phyloP scores from a whole-genome alignment of 1,140 invertebrate species.

The Drosophila nannoptera region DNA sequence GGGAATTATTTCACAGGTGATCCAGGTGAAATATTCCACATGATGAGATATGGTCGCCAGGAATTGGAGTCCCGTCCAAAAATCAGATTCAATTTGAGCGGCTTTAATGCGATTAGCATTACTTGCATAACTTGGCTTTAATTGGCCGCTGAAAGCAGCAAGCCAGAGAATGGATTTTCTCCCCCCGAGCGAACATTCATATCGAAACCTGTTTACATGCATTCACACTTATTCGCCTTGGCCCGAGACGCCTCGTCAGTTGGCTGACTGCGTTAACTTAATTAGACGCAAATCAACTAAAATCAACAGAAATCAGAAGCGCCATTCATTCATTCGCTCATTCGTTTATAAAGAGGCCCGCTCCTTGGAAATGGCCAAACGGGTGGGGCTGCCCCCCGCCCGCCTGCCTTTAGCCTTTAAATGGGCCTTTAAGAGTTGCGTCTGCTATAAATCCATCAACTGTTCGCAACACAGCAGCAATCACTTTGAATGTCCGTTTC shows the following conservation, averaged over 20 bases:
- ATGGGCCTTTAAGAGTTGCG: conserved; percentile 18
- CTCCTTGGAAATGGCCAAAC: neutral
- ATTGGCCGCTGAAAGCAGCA: too few relatives aligned
- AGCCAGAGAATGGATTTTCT: neutral
- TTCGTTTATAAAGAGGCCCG: neutral
- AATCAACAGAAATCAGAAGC: conserved; percentile 50
- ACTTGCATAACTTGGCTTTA: too few relatives aligned
- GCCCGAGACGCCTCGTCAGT: neutral
- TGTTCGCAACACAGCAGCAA: conserved; percentile 46
- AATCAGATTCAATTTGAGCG: too few relatives aligned
- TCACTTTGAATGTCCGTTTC: conserved; percentile 59
- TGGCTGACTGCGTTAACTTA: conserved; percentile 52
- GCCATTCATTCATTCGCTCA: conserved; percentile 57
- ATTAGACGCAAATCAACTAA: conserved; percentile 65
- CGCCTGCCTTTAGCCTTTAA: conserved; percentile 10
- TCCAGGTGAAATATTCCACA: too few relatives aligned
- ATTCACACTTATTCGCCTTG: conserved; percentile 1
- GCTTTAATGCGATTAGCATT: too few relatives aligned
- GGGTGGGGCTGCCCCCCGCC: neutral
- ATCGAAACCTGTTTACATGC: neutral
- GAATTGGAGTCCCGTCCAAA: too few relatives aligned
- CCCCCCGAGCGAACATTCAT: too few relatives aligned
- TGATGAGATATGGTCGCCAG: too few relatives aligned
- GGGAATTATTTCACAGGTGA: too few relatives aligned
- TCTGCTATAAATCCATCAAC: conserved; percentile 42